phyloP scores from a whole-genome alignment of 1,140 invertebrate genomes.

The Daktulosphaira vitifoliae region DNA sequence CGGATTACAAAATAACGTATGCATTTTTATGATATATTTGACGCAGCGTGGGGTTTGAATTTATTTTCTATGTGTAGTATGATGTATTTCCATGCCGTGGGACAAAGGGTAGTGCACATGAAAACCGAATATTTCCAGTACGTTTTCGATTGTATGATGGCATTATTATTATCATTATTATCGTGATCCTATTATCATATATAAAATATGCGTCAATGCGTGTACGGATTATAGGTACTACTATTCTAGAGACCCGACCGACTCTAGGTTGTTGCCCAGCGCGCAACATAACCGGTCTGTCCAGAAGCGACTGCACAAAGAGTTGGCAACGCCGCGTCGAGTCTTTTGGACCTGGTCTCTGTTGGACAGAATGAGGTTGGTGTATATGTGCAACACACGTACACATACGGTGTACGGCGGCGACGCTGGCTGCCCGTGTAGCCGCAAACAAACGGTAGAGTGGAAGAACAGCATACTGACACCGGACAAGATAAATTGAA shows the following conservation, averaged over 20 bases:
- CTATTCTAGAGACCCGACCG: background rate
- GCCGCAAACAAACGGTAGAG: too few relatives aligned
- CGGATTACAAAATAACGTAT: too few relatives aligned
- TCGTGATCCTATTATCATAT: background rate
- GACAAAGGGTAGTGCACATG: background rate
- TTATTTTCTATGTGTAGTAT: background rate
- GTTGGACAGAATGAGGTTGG: conserved; percentile 31
- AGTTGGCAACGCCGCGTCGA: conserved; percentile 19
- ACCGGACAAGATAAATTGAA: conserved; percentile 25
- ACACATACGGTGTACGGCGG: background rate
- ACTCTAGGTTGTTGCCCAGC: conserved; percentile 20
- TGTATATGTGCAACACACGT: background rate
- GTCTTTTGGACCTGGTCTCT: conserved; percentile 14
- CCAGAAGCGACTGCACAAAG: background rate
- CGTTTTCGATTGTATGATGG: background rate
- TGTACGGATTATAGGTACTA: too few relatives aligned
- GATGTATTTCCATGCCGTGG: too few relatives aligned
- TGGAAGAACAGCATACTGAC: background rate
- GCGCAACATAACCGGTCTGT: conserved; percentile 24
- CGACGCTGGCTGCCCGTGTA: too few relatives aligned
- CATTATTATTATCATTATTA: conserved; percentile 2
- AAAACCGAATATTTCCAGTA: background rate
- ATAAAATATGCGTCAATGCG: background rate
- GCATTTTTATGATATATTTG: background rate
- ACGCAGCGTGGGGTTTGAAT: conserved; percentile 16